Evolutionary conservation across 1,140 invertebrate species (phyloP).

Genomic region (Phortica variegata): DNA sequence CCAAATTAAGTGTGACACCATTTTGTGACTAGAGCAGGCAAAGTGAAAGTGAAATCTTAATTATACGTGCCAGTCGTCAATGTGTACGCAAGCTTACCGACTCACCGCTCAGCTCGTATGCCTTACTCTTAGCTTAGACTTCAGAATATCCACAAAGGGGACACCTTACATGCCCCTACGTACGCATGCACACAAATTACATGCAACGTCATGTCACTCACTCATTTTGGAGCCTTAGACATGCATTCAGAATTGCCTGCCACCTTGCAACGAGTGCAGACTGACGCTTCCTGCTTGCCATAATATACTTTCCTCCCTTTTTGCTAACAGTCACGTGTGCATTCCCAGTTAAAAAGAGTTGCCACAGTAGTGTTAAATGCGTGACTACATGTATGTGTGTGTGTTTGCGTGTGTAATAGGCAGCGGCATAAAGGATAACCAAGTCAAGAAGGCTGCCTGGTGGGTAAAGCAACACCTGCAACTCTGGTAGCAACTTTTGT

Average conservation of each 20-base stretch:
- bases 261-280: no score
- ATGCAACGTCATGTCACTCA: conserved; percentile 51
- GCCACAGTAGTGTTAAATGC: no score
- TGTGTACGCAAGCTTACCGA: conserved; percentile 6
- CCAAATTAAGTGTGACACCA: conserved; percentile 36
- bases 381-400: no score
- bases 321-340: no score
- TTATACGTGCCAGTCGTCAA: conserved; percentile 35
- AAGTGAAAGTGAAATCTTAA: conserved; percentile 55
- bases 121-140: neutral
- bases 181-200: conserved; percentile 38
- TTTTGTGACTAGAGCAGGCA: conserved; percentile 32
- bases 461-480: no score
- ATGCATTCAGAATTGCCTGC: conserved; percentile 45
- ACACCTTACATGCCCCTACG: no score
- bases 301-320: no score
- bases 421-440: conserved; percentile 4
- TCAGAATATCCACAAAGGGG: neutral
- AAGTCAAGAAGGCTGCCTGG: conserved; percentile 1
- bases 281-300: no score
- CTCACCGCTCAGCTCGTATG: neutral
- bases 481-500: no score
- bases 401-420: conserved; percentile 24
- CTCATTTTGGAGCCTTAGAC: conserved; percentile 42
- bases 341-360: no score